Evolutionary conservation across 1,140 invertebrate species (phyloP), one percentile per base, ranked within the genome.

Genomic region (Bombyx mori): DNA sequence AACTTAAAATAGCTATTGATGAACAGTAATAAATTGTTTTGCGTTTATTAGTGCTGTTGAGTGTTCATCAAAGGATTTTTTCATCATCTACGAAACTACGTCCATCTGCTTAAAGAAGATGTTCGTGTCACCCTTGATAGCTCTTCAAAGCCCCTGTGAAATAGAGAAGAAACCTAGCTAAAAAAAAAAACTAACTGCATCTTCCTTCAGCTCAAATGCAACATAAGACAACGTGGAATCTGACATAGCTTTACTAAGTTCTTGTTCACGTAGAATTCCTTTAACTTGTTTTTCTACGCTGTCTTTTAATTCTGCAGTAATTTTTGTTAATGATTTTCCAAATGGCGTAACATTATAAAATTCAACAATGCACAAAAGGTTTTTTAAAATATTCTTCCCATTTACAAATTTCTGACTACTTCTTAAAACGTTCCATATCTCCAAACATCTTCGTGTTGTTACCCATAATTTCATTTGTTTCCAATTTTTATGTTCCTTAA

Each of bases 381-480:
- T 68, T 69, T 66, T 77, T 10, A 82, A 57, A 43, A 75, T 61
- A 9, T 52, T 53, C 8, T 66, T 62, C 49, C 79, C 71, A 2
- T 60, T 63, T 26, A 68, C 77, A n/a, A 58, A 57, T 57, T 73
- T 77, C 66, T 75, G 0, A 66, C 69, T 12, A 54, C 61, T 26
- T 73, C 26, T 72, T n/a, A 84, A 43, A 43, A 78, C 72, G 45
- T 77, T 63, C 79, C 78, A 84, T n/a, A 84, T 77, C 65, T 86
- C 82, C 10, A 82, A 53, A 42, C 74, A 77, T 6, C 75, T 73
- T 47, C 62, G 51, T 3, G 73, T 61, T 10, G 65, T 75, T 9
- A 86, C 57, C 82, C 79, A 86, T 8, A 80, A 56, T 4, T 72
- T 69, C 12, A 61, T 60, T 6, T 60, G 48, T 46, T 69, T 76